These are phyloP conservation scores for Blastomussa wellsi DNA, from an alignment of 92 coral and sea anemone species.

Conservation along the genomic window DNA sequence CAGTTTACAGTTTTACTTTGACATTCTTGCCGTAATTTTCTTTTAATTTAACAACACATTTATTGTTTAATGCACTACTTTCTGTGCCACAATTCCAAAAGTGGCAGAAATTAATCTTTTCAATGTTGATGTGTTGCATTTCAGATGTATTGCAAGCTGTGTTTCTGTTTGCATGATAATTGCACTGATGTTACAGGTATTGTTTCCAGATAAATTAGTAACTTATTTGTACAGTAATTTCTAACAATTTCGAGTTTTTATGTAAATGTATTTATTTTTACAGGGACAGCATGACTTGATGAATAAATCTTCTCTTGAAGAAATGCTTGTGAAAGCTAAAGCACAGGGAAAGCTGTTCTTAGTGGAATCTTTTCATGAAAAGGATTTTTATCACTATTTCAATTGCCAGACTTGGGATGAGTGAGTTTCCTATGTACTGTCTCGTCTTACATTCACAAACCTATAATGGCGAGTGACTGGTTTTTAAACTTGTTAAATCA, in stretches of 20 bases:
- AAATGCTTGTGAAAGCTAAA: conserved; percentile 67
- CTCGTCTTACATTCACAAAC: no score
- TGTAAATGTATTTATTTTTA: neutral
- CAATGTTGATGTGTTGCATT: conserved; percentile 17
- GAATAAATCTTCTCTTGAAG: conserved; percentile 71
- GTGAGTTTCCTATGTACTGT: conserved; percentile 46
- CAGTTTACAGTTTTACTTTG: no score
- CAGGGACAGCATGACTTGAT: conserved; percentile 76
- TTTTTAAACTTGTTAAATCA: no score
- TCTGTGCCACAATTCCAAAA: no score
- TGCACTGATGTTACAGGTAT: conserved; percentile 90
- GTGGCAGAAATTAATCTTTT: neutral
- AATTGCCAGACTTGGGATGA: conserved; percentile 83
- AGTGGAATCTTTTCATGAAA: conserved; percentile 75
- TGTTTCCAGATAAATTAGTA: no score
- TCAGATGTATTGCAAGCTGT: conserved; percentile 93
- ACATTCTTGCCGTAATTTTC: no score
- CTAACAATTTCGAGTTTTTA: neutral
- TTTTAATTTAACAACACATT: no score
- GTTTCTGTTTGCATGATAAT: conserved; percentile 83
- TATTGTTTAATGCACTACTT: no score
- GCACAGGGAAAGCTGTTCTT: conserved; percentile 67
- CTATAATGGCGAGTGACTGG: no score
- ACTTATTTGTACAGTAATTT: no score
- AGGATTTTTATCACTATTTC: conserved; percentile 86